A percentile compares a stretch with the other conserved stretches of the same genome.
These are phyloP conservation scores for Clarias batrachus DNA, from an alignment of 2,113 vertebrate species.

Conservation along the genomic window DNA sequence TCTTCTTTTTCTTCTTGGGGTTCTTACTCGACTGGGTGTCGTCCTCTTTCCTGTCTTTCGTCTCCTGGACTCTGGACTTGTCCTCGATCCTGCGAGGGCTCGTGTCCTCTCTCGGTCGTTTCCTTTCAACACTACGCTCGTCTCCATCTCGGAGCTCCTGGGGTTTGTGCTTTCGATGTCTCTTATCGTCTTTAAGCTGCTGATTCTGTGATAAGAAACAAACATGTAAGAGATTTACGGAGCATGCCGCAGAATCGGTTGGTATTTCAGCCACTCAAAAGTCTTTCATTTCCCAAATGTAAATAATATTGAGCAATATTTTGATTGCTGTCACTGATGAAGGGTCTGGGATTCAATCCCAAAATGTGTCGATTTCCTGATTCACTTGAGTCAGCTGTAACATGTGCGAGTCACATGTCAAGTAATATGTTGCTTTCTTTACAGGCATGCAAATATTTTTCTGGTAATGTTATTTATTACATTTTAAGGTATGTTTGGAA, in stretches of 20 bases:
- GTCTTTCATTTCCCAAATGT: background rate
- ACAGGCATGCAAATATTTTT: too few relatives aligned
- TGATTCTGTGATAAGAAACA: background rate
- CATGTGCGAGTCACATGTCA: background rate
- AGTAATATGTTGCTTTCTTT: too few relatives aligned
- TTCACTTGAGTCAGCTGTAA: background rate
- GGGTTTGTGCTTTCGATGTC: background rate
- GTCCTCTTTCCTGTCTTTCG: background rate
- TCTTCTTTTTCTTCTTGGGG: conserved; percentile 32
- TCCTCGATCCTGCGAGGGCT: background rate
- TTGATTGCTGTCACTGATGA: background rate
- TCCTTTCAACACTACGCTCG: conserved; percentile 24
- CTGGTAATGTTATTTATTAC: too few relatives aligned
- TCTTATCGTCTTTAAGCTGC: background rate
- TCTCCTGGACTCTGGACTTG: background rate
- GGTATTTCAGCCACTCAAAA: background rate
- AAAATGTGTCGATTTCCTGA: background rate
- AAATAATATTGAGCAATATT: background rate
- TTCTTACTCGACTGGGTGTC: background rate
- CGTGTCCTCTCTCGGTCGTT: conserved; percentile 6
- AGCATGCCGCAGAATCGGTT: background rate
- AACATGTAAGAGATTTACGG: background rate
- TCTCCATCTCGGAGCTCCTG: conserved; percentile 1
- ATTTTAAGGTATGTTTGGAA: too few relatives aligned
- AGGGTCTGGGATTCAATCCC: background rate